Percentiles rank a stretch among this genome's conserved stretches.
Conservation (phyloP, 2,113 vertebrate genomes). For the Globicephala melas region DNA sequence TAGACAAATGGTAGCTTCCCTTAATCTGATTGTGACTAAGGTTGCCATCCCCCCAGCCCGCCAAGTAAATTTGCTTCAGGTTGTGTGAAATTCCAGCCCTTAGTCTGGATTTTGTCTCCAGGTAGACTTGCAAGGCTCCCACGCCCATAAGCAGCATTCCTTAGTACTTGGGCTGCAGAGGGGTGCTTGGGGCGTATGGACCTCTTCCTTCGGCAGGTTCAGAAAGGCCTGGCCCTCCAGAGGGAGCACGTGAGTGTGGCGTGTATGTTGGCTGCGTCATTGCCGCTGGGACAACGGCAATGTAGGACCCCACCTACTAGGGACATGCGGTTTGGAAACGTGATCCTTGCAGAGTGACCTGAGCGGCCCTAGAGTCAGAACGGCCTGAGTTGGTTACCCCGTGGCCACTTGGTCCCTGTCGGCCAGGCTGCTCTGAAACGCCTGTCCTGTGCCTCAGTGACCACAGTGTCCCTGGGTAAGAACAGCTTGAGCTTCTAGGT, state of each 20-base stretch:
- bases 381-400: neutral
- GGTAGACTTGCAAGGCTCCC: neutral
- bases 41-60: neutral
- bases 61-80: neutral
- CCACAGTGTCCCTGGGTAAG: rapidly evolving
- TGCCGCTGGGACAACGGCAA: neutral
- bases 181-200: too few species aligned
- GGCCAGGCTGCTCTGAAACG: too few species aligned
- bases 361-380: neutral
- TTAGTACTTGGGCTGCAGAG: neutral
- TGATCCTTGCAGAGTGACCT: neutral
- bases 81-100: too few species aligned
- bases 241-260: rapidly evolving
- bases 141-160: neutral
- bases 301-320: too few species aligned
- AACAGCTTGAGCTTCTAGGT: neutral
- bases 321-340: neutral
- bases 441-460: rapidly evolving
- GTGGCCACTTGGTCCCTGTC: rapidly evolving
- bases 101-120: neutral
- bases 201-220: neutral
- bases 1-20: neutral
- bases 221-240: neutral
- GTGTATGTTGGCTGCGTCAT: rapidly evolving
- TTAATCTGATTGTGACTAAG: neutral